Percentiles rank a stretch among this genome's conserved stretches.
These are phyloP conservation scores for Tiliacea aurago DNA, from an alignment of 2,888 invertebrate species.

Conservation along the genomic window DNA sequence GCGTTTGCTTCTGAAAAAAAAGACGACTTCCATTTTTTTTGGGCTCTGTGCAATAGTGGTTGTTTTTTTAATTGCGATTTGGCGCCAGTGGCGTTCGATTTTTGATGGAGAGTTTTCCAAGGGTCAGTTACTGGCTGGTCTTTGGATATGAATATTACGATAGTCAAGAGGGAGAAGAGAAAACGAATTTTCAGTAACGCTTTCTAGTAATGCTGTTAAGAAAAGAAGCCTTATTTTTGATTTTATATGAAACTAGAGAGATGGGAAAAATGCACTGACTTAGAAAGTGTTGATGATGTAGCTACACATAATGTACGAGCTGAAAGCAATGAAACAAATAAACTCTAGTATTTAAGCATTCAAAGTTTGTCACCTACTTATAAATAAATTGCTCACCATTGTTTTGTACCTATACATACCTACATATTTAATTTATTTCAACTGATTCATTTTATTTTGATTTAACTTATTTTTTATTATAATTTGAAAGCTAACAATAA, in stretches of 20 bases:
- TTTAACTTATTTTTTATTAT: too few species aligned
- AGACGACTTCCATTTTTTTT: constrained; percentile 68
- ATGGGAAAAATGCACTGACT: not conserved
- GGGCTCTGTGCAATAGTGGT: constrained; percentile 67
- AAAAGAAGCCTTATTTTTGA: not conserved
- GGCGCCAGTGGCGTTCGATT: constrained; percentile 63
- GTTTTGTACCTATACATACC: too few species aligned
- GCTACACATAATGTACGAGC: not conserved
- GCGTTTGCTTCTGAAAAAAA: constrained; percentile 73
- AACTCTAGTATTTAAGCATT: not conserved
- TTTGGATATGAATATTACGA: not conserved
- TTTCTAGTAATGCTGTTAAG: not conserved
- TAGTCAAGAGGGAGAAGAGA: not conserved
- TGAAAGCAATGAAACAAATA: not conserved
- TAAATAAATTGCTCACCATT: too few species aligned
- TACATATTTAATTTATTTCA: too few species aligned
- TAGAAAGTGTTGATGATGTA: too few species aligned
- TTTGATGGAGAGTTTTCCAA: constrained; percentile 38
- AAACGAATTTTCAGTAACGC: not conserved
- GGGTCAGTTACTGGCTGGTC: not conserved
- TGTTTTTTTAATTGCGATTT: constrained; percentile 64
- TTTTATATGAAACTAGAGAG: not conserved
- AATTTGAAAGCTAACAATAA: too few species aligned
- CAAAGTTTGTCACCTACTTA: not conserved
- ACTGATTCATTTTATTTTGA: too few species aligned